Base-by-base conservation (phyloP, 2,797 vertebrate genomes). In the Hemibagrus guttatus region DNA sequence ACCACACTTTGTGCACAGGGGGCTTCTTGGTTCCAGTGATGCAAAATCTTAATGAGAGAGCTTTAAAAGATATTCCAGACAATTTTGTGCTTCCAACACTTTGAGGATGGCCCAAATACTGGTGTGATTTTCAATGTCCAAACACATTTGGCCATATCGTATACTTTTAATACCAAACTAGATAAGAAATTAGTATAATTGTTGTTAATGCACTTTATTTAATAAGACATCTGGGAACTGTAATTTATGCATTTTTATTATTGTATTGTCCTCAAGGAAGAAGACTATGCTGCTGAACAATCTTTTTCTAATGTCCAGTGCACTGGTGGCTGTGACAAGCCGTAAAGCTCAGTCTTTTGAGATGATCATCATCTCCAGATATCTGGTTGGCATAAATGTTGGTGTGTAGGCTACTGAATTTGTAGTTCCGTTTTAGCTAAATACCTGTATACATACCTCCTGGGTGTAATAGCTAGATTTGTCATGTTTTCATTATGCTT, bases 241-340 rank as follows among this genome's bases (percentile, higher is more conserved):
- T 35, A 58, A 35, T 17, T 39, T 3, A 39, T 79, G 54, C 59
- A 14, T 28, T 75, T 59, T 79, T 79, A 59, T 58, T 79, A 35
- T 58, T 66, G 16, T 52, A 59, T 64, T 87, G 21, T 28, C 72
- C 35, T 56, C 21, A 84, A 98, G 97, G 94, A 99, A 98, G 93
- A 97, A 95, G 90, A 97, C 97, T 52, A 90, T 99, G 91, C 92
- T 99, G 91, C 68, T 96, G 90, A 99, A 96, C 94, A 98, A 98
- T 5, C 0, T 93, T 74, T 98, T 98, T 80, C 95, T 98, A 82
- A 93, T 97, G 90, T 79, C 91, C 0, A 95, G 96, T 0, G 93
- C 96, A 0, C 7, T 94, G 35, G 42, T 98, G 75, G 96, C 96
- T 7, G 91, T 97, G 63, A 95, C 93, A 8, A 99, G 98, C 86